These are phyloP conservation scores for Gymnoscelis rufifasciata DNA, from an alignment of 2,888 invertebrate genomes.

Conservation along the genomic window DNA sequence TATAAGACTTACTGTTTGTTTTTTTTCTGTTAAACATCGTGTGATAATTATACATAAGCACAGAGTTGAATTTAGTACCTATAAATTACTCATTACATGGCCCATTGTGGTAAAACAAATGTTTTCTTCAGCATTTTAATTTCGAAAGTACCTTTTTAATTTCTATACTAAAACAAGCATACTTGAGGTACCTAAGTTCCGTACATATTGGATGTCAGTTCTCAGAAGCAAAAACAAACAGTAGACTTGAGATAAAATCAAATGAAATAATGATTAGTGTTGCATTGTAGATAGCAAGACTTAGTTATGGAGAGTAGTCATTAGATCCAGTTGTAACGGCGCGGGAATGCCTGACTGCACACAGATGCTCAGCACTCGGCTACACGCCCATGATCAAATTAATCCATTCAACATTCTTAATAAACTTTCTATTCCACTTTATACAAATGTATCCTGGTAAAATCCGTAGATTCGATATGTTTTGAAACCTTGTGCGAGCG, in stretches of 20 bases:
- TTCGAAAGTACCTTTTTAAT: too few species aligned
- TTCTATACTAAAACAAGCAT: too few species aligned
- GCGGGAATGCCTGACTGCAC: constrained; percentile 45
- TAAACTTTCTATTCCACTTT: constrained; percentile 20
- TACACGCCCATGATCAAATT: constrained; percentile 39
- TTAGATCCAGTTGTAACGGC: constrained; percentile 56
- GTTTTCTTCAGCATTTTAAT: too few species aligned
- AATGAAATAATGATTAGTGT: constrained; percentile 14
- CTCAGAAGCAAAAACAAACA: not conserved
- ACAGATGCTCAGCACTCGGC: constrained; percentile 41
- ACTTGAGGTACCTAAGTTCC: too few species aligned
- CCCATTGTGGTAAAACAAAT: too few species aligned
- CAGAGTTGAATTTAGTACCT: too few species aligned
- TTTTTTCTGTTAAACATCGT: too few species aligned
- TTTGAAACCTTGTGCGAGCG: too few species aligned
- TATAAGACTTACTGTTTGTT: too few species aligned
- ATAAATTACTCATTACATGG: too few species aligned
- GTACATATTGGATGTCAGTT: not conserved
- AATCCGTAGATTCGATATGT: too few species aligned
- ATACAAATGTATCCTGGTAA: constrained; percentile 1
- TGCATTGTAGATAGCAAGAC: constrained; percentile 10
- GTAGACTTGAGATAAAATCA: constrained; percentile 1
- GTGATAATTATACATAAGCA: too few species aligned
- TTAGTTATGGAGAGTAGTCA: constrained; percentile 31
- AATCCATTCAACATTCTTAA: constrained; percentile 31